A percentile compares a stretch with the other conserved stretches of the same genome.
Conservation (phyloP, 2,113 vertebrate species). For the Oxygymnocypris stewartii region DNA sequence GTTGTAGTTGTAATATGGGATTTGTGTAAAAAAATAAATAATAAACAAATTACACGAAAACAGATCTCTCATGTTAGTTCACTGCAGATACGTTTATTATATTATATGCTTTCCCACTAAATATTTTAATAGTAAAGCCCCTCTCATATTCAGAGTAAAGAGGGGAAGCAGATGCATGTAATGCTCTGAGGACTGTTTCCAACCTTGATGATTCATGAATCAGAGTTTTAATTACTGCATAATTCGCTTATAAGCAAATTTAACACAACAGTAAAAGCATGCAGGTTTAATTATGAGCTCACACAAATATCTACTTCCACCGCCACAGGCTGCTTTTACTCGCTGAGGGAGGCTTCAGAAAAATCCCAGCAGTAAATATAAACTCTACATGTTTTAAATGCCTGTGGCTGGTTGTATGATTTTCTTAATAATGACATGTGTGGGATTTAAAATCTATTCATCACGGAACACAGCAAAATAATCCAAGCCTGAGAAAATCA, state of each 20-base stretch:
- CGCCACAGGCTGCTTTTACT: slow-evolving; percentile 35
- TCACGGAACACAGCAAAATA: slow-evolving; percentile 63
- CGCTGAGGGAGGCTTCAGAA: slow-evolving; percentile 65
- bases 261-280: slow-evolving; percentile 25
- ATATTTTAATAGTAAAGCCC: not conserved
- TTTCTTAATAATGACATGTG: slow-evolving; percentile 80
- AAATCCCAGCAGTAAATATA: slow-evolving; percentile 80
- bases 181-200: slow-evolving; percentile 38
- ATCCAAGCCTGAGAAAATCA: slow-evolving; percentile 13
- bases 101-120: not conserved
- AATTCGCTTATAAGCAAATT: slow-evolving; percentile 52
- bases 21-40: not conserved
- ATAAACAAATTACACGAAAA: no score
- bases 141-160: slow-evolving; percentile 7
- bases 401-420: not conserved
- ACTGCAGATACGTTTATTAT: not conserved
- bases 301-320: slow-evolving; percentile 8
- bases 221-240: slow-evolving; percentile 53
- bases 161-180: slow-evolving; percentile 51
- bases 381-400: not conserved
- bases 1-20: not conserved
- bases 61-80: not conserved
- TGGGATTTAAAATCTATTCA: slow-evolving; percentile 74
- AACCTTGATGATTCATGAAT: slow-evolving; percentile 28
- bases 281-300: slow-evolving; percentile 1